A percentile compares a stretch with the other conserved stretches of the same genome.
Conservation (phyloP, 2,888 invertebrate species). For the Mesodorylaimus sp. region DNA sequence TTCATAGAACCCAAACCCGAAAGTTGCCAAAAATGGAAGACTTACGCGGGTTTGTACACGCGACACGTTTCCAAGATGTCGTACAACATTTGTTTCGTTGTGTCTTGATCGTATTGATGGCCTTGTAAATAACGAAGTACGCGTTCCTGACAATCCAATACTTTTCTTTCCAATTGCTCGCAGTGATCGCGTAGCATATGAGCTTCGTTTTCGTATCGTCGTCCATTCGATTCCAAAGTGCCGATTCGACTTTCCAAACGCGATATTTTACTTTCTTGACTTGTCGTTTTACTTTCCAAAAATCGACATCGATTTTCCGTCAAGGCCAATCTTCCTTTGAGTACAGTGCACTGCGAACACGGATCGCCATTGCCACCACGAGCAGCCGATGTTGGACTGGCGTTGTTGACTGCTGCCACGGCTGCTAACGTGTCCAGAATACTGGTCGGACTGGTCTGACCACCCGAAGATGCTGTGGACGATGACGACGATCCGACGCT, state of each 20-base stretch:
- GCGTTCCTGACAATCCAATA: conserved; percentile 11
- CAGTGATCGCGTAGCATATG: conserved; percentile 8
- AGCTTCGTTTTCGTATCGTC: conserved; percentile 11
- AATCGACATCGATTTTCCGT: conserved; percentile 11
- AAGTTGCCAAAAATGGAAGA: no score
- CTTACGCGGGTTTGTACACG: no score
- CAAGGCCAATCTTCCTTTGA: conserved; percentile 6
- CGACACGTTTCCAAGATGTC: conserved; percentile 6
- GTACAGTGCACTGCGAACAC: conserved; percentile 3
- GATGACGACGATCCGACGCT: neutral
- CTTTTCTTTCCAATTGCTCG: conserved; percentile 11
- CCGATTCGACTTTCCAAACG: conserved; percentile 10
- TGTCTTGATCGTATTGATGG: neutral
- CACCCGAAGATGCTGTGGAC: no score
- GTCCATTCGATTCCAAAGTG: conserved; percentile 3
- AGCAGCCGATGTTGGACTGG: neutral
- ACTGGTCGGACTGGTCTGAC: no score
- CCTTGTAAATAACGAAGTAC: conserved; percentile 7
- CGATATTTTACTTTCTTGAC: conserved; percentile 9
- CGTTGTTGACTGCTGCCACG: neutral
- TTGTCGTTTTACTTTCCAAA: conserved; percentile 7
- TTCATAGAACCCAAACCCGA: no score
- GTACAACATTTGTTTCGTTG: conserved; percentile 2
- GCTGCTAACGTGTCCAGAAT: no score
- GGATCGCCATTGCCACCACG: neutral